Evolutionary conservation across 2,888 invertebrate genomes (phyloP).

Genomic region (Dolichopus griseipennis): DNA sequence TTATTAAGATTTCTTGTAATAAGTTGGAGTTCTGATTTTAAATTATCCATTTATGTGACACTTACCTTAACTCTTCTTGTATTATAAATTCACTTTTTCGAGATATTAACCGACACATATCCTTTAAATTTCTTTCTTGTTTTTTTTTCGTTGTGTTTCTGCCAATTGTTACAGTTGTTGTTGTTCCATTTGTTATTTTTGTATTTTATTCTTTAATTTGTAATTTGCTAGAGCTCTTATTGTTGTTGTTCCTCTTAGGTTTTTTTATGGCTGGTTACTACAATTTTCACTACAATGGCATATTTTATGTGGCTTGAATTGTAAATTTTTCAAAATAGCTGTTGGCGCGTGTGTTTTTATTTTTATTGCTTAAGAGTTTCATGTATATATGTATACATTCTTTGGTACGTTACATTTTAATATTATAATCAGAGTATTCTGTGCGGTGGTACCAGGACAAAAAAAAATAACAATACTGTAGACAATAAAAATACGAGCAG

Average conservation of each 20-base stretch:
- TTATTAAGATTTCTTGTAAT: conserved; percentile 2
- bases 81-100: conserved; percentile 6
- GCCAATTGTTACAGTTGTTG: not conserved
- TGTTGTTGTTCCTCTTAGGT: too few species aligned
- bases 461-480: not conserved
- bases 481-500: not conserved
- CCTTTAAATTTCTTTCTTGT: not conserved
- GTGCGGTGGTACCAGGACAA: not conserved
- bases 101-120: conserved; percentile 6
- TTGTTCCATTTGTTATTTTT: not conserved
- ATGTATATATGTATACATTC: too few species aligned
- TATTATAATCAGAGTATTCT: not conserved
- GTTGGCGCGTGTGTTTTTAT: conserved; percentile 1
- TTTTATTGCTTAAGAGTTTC: not conserved
- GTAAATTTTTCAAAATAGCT: not conserved
- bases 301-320: conserved; percentile 3
- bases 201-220: not conserved
- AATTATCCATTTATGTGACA: conserved; percentile 10
- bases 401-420: too few species aligned
- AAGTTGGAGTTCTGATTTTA: conserved; percentile 8
- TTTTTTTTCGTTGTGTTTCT: not conserved
- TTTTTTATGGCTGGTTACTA: not conserved
- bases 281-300: not conserved
- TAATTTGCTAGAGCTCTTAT: too few species aligned
- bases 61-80: conserved; percentile 6